These are phyloP conservation scores for Brachyalestes nurse DNA, from an alignment of 2,797 vertebrate genomes.

Conservation along the genomic window DNA sequence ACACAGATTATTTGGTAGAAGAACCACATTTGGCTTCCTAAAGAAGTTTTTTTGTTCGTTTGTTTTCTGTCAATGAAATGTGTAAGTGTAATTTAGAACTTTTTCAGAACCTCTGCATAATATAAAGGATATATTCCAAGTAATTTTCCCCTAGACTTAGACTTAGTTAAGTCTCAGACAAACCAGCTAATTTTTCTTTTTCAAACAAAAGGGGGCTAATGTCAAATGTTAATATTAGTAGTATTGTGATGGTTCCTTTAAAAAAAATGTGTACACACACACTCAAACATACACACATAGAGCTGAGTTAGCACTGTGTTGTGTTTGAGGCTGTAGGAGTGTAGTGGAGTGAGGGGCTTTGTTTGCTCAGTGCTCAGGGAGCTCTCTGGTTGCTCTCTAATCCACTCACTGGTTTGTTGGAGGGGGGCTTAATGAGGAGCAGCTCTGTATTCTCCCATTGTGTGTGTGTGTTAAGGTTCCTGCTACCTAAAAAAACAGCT, in stretches of 20 bases:
- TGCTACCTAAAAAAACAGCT: not conserved
- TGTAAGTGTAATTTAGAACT: too few relatives aligned
- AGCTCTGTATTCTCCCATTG: constrained; percentile 3
- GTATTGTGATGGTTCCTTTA: not conserved
- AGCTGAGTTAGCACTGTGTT: not conserved
- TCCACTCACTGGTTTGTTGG: not conserved
- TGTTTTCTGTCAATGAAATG: too few relatives aligned
- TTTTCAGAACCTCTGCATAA: too few relatives aligned
- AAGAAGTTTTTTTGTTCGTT: too few relatives aligned
- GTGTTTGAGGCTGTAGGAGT: not conserved
- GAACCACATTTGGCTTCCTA: too few relatives aligned
- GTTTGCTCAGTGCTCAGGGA: not conserved
- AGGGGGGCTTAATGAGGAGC: constrained; percentile 6
- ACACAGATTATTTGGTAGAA: too few relatives aligned
- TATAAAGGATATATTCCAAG: too few relatives aligned
- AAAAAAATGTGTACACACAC: not conserved
- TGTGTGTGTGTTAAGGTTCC: not conserved
- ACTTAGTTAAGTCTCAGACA: too few relatives aligned
- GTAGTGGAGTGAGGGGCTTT: not conserved
- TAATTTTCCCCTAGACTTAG: too few relatives aligned
- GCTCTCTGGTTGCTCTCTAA: not conserved
- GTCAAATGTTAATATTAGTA: too few relatives aligned
- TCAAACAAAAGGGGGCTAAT: too few relatives aligned
- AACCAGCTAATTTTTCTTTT: too few relatives aligned
- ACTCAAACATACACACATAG: not conserved